Percentiles rank a stretch among this genome's conserved stretches.
These are phyloP conservation scores for Eupithecia exiguata DNA, from an alignment of 2,888 invertebrate genomes.

Conservation along the genomic window DNA sequence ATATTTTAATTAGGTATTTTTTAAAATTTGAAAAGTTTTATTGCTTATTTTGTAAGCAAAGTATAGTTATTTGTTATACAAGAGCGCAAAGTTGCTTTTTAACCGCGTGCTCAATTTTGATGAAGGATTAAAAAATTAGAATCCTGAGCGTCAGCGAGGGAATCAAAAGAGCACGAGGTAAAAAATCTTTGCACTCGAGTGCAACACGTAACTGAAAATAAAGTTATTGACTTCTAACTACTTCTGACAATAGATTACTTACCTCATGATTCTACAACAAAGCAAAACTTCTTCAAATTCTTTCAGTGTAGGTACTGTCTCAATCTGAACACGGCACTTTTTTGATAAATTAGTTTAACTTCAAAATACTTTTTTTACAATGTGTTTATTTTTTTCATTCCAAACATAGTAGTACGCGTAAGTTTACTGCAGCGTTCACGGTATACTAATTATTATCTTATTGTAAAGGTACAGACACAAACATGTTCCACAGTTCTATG, in stretches of 20 bases:
- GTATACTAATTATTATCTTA: neutral
- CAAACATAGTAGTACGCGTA: neutral
- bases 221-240: neutral
- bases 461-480: neutral
- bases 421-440: neutral
- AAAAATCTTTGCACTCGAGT: too few relatives aligned
- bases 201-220: too few relatives aligned
- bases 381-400: neutral
- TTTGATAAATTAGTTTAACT: neutral
- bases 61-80: too few relatives aligned
- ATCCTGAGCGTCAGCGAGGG: too few relatives aligned
- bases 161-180: too few relatives aligned
- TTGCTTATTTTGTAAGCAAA: neutral
- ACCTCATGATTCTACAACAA: neutral
- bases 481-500: neutral
- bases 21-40: neutral
- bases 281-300: neutral
- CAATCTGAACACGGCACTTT: too few relatives aligned
- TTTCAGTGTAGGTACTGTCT: neutral
- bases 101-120: too few relatives aligned
- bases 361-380: neutral
- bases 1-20: neutral
- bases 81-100: too few relatives aligned
- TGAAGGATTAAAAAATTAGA: too few relatives aligned
- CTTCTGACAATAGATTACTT: neutral